These are phyloP conservation scores for Hylaea fasciaria DNA, from an alignment of 2,888 invertebrate genomes.

Conservation along the genomic window DNA sequence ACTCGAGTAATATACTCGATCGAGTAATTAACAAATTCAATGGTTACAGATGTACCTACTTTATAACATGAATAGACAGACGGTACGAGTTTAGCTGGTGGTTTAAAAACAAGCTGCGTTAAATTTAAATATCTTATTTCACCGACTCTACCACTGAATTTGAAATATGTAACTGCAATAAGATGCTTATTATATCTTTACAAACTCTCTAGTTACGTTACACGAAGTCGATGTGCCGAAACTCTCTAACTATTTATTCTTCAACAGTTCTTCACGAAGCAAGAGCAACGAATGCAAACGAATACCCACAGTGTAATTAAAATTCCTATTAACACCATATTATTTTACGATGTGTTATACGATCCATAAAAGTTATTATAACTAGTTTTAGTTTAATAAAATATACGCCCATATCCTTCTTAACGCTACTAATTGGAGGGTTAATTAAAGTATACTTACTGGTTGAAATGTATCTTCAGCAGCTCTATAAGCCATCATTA, in stretches of 20 bases:
- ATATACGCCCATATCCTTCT: slow-evolving; percentile 43
- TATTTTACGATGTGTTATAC: slow-evolving; percentile 45
- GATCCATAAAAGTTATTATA: slow-evolving; percentile 43
- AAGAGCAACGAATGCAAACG: slow-evolving; percentile 4
- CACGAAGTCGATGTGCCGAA: too few species aligned
- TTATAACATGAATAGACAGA: slow-evolving; percentile 26
- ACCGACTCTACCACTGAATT: too few species aligned
- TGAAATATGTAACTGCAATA: too few species aligned
- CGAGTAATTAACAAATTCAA: slow-evolving; percentile 66
- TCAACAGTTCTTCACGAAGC: background rate
- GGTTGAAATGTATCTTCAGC: slow-evolving; percentile 23
- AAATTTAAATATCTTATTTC: background rate
- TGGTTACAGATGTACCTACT: slow-evolving; percentile 48
- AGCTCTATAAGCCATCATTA: slow-evolving; percentile 8
- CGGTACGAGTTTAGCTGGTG: slow-evolving; percentile 2
- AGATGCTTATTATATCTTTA: too few species aligned
- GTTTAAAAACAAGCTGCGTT: slow-evolving; percentile 1
- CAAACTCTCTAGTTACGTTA: too few species aligned
- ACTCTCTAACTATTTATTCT: background rate
- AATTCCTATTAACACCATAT: slow-evolving; percentile 43
- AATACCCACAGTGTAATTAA: slow-evolving; percentile 34
- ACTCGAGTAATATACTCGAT: slow-evolving; percentile 45
- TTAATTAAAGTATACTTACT: slow-evolving; percentile 38
- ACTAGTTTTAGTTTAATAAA: slow-evolving; percentile 39
- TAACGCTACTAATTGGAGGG: slow-evolving; percentile 39